A percentile compares a stretch with the other conserved stretches of the same genome.
Conservation (phyloP, 2,113 vertebrate genomes). For the Stomatorhinus ivindoensis region DNA sequence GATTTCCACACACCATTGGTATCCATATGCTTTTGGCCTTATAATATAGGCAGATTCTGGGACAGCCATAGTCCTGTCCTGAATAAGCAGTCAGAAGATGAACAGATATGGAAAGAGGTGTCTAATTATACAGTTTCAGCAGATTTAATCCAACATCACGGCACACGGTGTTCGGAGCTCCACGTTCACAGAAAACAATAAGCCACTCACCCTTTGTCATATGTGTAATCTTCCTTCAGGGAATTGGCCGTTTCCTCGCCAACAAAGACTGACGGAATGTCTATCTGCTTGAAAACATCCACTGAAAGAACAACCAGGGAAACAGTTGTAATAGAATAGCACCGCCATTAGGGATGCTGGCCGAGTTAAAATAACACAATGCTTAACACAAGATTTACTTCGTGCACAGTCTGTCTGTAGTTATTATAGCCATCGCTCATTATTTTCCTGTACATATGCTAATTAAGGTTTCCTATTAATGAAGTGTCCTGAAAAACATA, state of each 20-base stretch:
- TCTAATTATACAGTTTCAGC: not conserved
- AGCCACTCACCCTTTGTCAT: slow-evolving; percentile 66
- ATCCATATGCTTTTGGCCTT: not conserved
- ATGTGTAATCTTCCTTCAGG: slow-evolving; percentile 69
- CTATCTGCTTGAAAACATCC: slow-evolving; percentile 64
- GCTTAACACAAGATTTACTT: not conserved
- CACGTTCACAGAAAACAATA: not conserved
- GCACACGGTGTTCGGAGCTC: not conserved
- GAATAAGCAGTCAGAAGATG: not conserved
- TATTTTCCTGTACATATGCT: not conserved
- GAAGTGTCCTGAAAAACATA: not conserved
- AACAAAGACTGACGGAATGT: slow-evolving; percentile 78
- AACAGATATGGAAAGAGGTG: not conserved
- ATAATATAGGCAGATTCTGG: not conserved
- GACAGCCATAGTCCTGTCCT: not conserved
- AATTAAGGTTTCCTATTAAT: not conserved
- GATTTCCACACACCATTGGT: not conserved
- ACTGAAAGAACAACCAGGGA: not conserved
- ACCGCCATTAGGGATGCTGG: not conserved
- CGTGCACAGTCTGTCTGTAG: not conserved
- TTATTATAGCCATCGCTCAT: not conserved
- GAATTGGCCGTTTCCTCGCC: slow-evolving; percentile 67
- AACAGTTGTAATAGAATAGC: not conserved
- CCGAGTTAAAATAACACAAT: not conserved
- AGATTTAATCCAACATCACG: not conserved